Conservation (phyloP, 2,888 invertebrate genomes). For the Tinea trinotella region DNA sequence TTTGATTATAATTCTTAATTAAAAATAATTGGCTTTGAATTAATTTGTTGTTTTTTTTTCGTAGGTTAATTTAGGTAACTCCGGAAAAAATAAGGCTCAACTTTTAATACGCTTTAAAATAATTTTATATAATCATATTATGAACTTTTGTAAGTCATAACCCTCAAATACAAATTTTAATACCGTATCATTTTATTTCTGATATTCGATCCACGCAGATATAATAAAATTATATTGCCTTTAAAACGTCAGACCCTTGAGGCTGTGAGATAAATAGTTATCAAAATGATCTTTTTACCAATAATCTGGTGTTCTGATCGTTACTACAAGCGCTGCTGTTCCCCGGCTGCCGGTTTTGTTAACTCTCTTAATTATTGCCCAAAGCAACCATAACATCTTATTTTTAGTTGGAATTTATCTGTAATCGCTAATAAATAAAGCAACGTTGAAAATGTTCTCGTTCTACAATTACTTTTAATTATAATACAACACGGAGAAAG, state of each 20-base stretch:
- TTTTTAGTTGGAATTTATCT: constrained; percentile 17
- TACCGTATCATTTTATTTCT: not conserved
- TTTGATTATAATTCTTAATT: constrained; percentile 24
- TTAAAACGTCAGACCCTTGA: constrained; percentile 8
- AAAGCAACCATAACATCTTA: constrained; percentile 16
- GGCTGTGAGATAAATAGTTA: constrained; percentile 14
- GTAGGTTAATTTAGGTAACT: not conserved
- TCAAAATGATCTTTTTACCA: constrained; percentile 16
- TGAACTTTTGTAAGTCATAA: not conserved
- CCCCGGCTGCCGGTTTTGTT: constrained; percentile 14
- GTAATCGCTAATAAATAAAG: not conserved
- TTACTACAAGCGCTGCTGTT: constrained; percentile 8
- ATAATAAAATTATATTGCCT: constrained; percentile 18
- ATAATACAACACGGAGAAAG: not conserved
- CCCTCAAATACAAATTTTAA: not conserved
- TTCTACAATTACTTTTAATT: not conserved
- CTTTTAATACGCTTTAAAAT: too few relatives aligned
- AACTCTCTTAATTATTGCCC: constrained; percentile 14
- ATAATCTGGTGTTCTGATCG: constrained; percentile 16
- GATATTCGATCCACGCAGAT: constrained; percentile 11
- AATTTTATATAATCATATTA: too few relatives aligned
- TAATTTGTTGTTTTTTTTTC: constrained; percentile 10
- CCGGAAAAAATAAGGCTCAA: not conserved
- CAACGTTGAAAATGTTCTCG: not conserved
- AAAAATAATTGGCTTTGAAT: constrained; percentile 23